Base-by-base conservation (phyloP, 2,797 vertebrate genomes). In the Ceyx erithaca region DNA sequence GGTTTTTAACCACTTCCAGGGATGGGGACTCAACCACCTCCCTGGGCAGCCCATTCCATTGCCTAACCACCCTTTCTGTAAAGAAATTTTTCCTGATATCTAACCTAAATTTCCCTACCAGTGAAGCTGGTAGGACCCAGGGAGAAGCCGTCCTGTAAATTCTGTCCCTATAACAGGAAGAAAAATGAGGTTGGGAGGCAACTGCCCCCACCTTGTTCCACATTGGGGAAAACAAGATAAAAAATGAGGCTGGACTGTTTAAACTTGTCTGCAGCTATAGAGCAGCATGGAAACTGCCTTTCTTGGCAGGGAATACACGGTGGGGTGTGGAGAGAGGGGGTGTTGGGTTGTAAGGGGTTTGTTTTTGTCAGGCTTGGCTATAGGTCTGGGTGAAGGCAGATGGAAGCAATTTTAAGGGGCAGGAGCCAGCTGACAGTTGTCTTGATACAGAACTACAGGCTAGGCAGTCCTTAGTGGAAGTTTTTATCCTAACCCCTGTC, bases 381-480 rank as follows among this genome's bases (percentile, higher is more conserved):
- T 73, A 7, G 12, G 55, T 73, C 33, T 79, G 86, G 73, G 59
- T 4, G 21, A 90, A 90, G 80, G 71, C 93, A 94, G 83, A 91
- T 95, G 93, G 93, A 96, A 94, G 64, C 81, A 81, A 94, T 94
- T 94, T 88, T 10, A 73, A 90, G 68, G 83, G 63, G 57, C 33
- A 35, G 48, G 59, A 94, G 90, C 83, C 90, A 92, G 80, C 88
- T 82, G 81, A 92, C 16, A 26, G 68, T 78, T 85, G 33, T 92
- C 68, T 80, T 68, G 61, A 25, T 77, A 81, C 70, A 67, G 72
- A 87, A 13, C 71, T n/a, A 10, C 54, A 51, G 75, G 54, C 0
- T 14, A 61, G 51, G 18, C 75, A 49, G 28, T 43, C 71, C 28
- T 76, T 41, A 43, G 57, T 70, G 68, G 61, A 83, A 86, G 68